Base-by-base conservation (phyloP, 2,797 vertebrate species). In the Chelonia mydas region DNA sequence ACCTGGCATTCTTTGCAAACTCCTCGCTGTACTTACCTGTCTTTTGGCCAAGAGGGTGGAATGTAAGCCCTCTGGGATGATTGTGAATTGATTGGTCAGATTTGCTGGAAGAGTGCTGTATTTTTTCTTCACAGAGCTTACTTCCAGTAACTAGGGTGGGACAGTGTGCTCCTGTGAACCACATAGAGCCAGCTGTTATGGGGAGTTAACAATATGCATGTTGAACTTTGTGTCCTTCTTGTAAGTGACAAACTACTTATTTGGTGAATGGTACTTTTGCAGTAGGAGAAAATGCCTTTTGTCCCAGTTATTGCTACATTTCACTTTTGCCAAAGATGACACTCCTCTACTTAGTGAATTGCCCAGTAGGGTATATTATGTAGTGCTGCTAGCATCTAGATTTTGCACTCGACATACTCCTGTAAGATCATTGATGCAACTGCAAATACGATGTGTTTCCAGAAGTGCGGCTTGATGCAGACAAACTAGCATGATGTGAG, bases 201-300 rank as follows among this genome's bases (percentile, higher is more conserved):
- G 93, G 83, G 45, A 6, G 0, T 74, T 49, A 89, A 74, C 33
- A 83, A 53, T 27, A 65, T 6, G n/a, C 13, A 2, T 87, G 82
- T 50, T 90, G 53, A 90, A n/a, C 61, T 87, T 83, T 90, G 80
- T 87, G 80, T 96, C 61, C 90, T 93, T 72, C 59, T 90, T 85
- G 17, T 4, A 3, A 83, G 37, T 41, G 51, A 94, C 90, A 78
- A 31, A 1, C 15, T 11, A 11, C 0, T 1, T 76, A 7, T 23
- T 4, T 41, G 1, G 31, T 27, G 47, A 76, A 76, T 47, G 47
- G 8, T 3, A 51, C 11, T 47, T 90, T 84, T 90, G n/a, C 55
- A 57, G 7, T 49, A 84, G 59, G 80, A 84, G 88, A 88, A 37
- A 45, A 0, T 7, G 47, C 74, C 1, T 3, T 45, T 31, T 93